phyloP scores from a whole-genome alignment of 2,113 vertebrate genomes.

The Setophaga petechia region DNA sequence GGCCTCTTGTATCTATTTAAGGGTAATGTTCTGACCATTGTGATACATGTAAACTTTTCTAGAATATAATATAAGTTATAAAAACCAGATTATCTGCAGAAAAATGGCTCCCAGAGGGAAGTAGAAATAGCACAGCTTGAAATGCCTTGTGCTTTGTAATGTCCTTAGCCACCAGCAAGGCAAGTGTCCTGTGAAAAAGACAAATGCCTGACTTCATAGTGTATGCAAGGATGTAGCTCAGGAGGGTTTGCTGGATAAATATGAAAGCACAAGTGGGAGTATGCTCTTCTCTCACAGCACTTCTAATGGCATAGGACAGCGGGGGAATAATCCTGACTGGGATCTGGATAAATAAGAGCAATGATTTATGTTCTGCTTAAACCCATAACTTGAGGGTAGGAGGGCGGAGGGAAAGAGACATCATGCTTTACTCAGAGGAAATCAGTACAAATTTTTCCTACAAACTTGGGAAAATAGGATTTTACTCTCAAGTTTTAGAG shows the following conservation, averaged over 20 bases:
- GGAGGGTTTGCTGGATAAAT: not conserved
- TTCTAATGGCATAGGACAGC: not conserved
- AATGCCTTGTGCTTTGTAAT: not conserved
- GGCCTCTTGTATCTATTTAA: not conserved
- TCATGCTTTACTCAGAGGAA: not conserved
- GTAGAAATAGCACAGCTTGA: slow-evolving; percentile 30
- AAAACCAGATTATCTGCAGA: slow-evolving; percentile 36
- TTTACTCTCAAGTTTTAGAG: not conserved
- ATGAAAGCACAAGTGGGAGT: not conserved
- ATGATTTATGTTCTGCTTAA: not conserved
- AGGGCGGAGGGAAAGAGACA: not conserved
- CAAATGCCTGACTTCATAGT: slow-evolving; percentile 10
- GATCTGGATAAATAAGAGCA: not conserved
- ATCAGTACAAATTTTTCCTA: not conserved
- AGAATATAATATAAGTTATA: slow-evolving; percentile 9
- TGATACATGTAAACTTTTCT: not conserved
- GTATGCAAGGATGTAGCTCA: not conserved
- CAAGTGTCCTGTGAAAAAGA: slow-evolving; percentile 31
- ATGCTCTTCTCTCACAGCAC: not conserved
- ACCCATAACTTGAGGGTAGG: not conserved
- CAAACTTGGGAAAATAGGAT: not conserved
- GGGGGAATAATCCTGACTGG: not conserved
- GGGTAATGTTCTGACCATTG: not conserved
- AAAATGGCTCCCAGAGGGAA: slow-evolving; percentile 28
- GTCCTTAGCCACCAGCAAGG: slow-evolving; percentile 38